These are phyloP conservation scores for Cryptus armator DNA, from an alignment of 2,888 invertebrate species.

Conservation along the genomic window DNA sequence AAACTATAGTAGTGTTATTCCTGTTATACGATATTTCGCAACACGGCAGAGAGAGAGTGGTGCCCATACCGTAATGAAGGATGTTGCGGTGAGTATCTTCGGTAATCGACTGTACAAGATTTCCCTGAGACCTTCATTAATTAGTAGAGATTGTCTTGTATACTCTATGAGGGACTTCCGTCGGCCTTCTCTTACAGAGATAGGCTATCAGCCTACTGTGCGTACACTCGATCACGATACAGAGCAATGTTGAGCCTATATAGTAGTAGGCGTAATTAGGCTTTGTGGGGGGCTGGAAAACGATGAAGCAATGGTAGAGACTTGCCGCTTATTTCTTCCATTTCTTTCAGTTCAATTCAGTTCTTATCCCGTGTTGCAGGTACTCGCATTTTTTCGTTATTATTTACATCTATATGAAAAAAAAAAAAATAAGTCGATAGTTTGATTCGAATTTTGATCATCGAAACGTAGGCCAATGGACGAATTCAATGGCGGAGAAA, in stretches of 20 bases:
- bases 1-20: slow-evolving; percentile 23
- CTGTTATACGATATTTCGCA: slow-evolving; percentile 25
- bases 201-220: slow-evolving; percentile 48
- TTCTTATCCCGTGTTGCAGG: not conserved
- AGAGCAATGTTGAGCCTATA: slow-evolving; percentile 24
- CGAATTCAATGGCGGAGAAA: slow-evolving; percentile 82
- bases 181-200: slow-evolving; percentile 58
- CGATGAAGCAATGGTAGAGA: slow-evolving; percentile 53
- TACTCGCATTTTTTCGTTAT: not conserved
- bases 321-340: not conserved
- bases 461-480: not conserved
- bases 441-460: not conserved
- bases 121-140: slow-evolving; percentile 65
- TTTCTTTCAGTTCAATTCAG: slow-evolving; percentile 4
- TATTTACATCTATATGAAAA: not conserved
- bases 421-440: not conserved
- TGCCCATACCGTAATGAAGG: slow-evolving; percentile 40
- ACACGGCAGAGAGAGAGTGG: slow-evolving; percentile 18
- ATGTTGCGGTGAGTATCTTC: slow-evolving; percentile 51
- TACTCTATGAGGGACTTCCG: slow-evolving; percentile 61
- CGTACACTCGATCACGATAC: slow-evolving; percentile 35
- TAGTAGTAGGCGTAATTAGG: slow-evolving; percentile 55
- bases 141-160: slow-evolving; percentile 67
- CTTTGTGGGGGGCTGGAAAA: slow-evolving; percentile 53
- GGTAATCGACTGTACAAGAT: slow-evolving; percentile 61